Evolutionary conservation across 2,888 invertebrate genomes (phyloP).

Genomic region (Cantharis flavilabris): DNA sequence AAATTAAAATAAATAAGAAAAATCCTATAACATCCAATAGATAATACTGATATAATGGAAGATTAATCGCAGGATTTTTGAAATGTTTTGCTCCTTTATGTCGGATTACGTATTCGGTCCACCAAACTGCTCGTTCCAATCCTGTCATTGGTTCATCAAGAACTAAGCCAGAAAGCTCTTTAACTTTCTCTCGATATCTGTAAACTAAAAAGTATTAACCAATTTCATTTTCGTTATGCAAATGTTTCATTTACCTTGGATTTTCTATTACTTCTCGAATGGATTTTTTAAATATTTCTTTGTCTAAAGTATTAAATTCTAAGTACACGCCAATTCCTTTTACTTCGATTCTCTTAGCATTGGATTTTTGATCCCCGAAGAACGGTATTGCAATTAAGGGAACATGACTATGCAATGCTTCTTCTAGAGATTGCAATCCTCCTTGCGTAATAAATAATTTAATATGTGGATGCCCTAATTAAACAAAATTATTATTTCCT

Average conservation of each 20-base stretch:
- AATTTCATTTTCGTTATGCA: background rate
- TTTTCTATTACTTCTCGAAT: background rate
- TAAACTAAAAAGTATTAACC: background rate
- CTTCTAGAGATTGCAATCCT: background rate
- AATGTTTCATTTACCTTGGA: background rate
- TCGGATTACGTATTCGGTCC: background rate
- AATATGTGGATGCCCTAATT: background rate
- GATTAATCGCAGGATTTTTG: background rate
- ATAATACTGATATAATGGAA: background rate
- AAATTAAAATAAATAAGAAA: background rate
- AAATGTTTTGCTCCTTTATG: background rate
- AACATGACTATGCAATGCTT: background rate
- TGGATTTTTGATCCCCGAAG: background rate
- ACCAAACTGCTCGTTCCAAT: background rate
- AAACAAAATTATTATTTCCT: conserved; percentile 39
- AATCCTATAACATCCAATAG: background rate
- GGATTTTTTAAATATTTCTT: background rate
- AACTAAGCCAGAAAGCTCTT: background rate
- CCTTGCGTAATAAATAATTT: conserved; percentile 22
- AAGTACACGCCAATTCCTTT: background rate
- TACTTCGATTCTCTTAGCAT: background rate
- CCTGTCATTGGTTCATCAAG: background rate
- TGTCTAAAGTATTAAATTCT: background rate
- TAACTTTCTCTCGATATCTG: background rate
- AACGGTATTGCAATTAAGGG: background rate